phyloP scores from a whole-genome alignment of 1,140 invertebrate species.

The Heliconius congener region DNA sequence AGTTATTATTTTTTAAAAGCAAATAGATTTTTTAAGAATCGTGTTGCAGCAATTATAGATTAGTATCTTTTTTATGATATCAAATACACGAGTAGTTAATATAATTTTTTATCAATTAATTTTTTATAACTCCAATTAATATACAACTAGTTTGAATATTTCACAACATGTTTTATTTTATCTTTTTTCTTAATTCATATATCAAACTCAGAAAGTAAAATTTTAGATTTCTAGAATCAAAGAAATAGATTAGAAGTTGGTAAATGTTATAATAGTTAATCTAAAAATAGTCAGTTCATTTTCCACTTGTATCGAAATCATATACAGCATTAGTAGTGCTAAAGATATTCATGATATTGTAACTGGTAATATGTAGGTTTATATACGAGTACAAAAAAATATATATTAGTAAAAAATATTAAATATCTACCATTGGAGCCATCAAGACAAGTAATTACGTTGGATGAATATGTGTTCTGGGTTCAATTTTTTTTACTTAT shows the following conservation, averaged over 20 bases:
- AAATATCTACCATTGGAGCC: too few relatives aligned
- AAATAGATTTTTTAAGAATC: background rate
- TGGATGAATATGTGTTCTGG: too few relatives aligned
- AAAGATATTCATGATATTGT: too few relatives aligned
- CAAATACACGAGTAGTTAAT: background rate
- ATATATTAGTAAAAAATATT: background rate
- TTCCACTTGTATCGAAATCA: too few relatives aligned
- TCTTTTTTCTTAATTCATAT: background rate
- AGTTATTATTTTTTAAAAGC: background rate
- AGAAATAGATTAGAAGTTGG: too few relatives aligned
- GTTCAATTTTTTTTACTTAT: too few relatives aligned
- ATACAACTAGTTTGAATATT: background rate
- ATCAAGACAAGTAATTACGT: too few relatives aligned
- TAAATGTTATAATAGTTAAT: too few relatives aligned
- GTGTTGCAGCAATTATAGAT: background rate
- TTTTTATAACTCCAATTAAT: background rate
- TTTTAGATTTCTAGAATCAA: too few relatives aligned
- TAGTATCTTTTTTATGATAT: constrained; percentile 3
- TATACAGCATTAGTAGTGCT: too few relatives aligned
- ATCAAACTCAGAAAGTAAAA: background rate
- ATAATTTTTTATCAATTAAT: background rate
- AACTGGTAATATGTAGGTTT: too few relatives aligned
- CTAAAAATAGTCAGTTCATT: too few relatives aligned
- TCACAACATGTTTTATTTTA: background rate
- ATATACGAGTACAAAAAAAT: background rate